A percentile compares a stretch with the other conserved stretches of the same genome.
phyloP scores from a whole-genome alignment of 2,888 invertebrate genomes.

The Sphaerophoria taeniata region DNA sequence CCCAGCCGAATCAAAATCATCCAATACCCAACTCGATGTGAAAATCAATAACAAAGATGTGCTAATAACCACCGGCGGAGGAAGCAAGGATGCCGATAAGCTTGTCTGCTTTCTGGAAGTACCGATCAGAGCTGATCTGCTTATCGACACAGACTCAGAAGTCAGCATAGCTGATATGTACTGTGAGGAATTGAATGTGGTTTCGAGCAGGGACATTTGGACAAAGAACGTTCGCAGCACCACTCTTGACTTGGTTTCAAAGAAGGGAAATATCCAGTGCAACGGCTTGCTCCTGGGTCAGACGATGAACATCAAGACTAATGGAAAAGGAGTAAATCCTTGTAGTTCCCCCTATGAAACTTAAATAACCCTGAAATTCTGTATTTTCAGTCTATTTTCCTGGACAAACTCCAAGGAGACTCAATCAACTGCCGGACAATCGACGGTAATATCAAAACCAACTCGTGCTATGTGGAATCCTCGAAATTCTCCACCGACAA shows the following conservation, averaged over 20 bases:
- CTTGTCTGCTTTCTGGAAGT: conserved; percentile 76
- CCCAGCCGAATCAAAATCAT: conserved; percentile 19
- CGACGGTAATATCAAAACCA: conserved; percentile 79
- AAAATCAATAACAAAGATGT: conserved; percentile 59
- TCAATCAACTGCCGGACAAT: conserved; percentile 78
- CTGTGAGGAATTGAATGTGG: conserved; percentile 77
- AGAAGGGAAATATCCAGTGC: conserved; percentile 79
- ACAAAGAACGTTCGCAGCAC: conserved; percentile 79
- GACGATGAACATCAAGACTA: conserved; percentile 77
- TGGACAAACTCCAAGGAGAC: conserved; percentile 81
- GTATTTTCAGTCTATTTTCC: conserved; percentile 77
- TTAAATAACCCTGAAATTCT: background rate
- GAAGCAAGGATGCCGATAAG: conserved; percentile 29
- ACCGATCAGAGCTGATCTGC: conserved; percentile 79
- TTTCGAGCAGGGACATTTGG: conserved; percentile 76
- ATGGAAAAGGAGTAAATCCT: conserved; percentile 76
- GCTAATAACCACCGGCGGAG: conserved; percentile 49
- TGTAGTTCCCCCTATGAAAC: too few relatives aligned
- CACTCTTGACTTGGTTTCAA: conserved; percentile 77
- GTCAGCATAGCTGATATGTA: conserved; percentile 78
- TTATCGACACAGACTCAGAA: conserved; percentile 76
- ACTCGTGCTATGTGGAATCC: conserved; percentile 80
- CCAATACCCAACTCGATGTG: conserved; percentile 49
- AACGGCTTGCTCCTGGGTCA: conserved; percentile 79
- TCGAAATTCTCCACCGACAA: conserved; percentile 80